Evolutionary conservation across 2,113 vertebrate species (phyloP).

Genomic region (Daboia siamensis): DNA sequence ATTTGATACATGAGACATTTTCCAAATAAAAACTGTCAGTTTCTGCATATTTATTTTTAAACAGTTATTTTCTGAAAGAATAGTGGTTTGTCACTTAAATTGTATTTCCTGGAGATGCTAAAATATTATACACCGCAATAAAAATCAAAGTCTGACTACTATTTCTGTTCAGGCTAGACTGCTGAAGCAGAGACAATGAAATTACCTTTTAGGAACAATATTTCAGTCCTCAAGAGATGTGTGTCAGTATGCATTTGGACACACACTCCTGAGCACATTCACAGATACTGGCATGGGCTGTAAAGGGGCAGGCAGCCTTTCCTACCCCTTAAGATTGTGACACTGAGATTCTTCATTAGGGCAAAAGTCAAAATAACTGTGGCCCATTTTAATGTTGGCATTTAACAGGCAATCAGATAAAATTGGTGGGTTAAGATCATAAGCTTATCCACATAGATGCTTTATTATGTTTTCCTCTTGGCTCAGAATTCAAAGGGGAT

Average conservation of each 20-base stretch:
- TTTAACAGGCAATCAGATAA: not conserved
- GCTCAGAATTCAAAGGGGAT: not conserved
- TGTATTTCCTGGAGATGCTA: not conserved
- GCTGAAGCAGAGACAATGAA: not conserved
- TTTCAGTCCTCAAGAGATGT: not conserved
- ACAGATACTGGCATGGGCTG: not conserved
- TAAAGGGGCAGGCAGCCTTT: not conserved
- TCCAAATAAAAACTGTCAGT: slow-evolving; percentile 8
- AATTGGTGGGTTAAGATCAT: not conserved
- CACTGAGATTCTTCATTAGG: not conserved
- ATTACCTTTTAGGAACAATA: not conserved
- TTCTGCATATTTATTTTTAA: not conserved
- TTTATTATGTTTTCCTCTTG: not conserved
- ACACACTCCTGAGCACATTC: not conserved
- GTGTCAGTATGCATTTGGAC: not conserved
- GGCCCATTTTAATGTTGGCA: not conserved
- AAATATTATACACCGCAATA: slow-evolving; percentile 38
- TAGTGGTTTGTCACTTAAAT: slow-evolving; percentile 27
- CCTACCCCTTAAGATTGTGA: not conserved
- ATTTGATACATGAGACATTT: slow-evolving; percentile 11
- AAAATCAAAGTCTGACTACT: slow-evolving; percentile 6
- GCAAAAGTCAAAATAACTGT: not conserved
- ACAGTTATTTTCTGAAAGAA: slow-evolving; percentile 16
- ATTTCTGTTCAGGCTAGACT: not conserved
- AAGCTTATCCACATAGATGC: not conserved